Evolutionary conservation across 2,797 vertebrate species (phyloP), one percentile per base, ranked within the genome.

Genomic region (Pelodytes ibericus): DNA sequence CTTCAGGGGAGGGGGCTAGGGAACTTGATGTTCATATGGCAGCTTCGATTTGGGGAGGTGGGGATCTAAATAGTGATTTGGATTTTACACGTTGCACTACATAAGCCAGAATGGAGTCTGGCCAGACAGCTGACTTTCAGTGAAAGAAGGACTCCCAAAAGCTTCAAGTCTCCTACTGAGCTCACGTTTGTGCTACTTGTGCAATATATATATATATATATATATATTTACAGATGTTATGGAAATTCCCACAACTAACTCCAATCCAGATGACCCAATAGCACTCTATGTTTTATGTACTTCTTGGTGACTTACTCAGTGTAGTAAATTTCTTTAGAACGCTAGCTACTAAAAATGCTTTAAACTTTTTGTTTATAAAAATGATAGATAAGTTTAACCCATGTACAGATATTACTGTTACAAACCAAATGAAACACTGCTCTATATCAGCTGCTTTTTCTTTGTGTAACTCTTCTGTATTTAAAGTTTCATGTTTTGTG

Each of bases 391-490:
- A 75, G 83, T 90, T 81, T 82, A 85, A 88, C 83, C 83, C 81
- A 82, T 92, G 91, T 92, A 92, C 89, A 92, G 90, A 90, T 84
- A 63, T 74, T 79, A 67, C 85, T 81, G 84, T 88, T 87, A 85
- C 83, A 84, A 87, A 88, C 86, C 81, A 88, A 87, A 87, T 86
- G 81, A 80, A 73, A 81, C 49, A 86, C 29, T 84, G 85, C 82
- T 83, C 83, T 81, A 79, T 80, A 80, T 88, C 86, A 84, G 90
- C 89, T 89, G 92, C 92, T 95, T 95, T 96, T 92, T 94, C 95
- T 94, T 90, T 88, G 92, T 96, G 92, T 90, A 88, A 86, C 93
- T 94, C 88, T 91, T 92, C 84, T 89, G 94, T 95, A 95, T 93
- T 87, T 49, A 59, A 47, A 67, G 70, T 72, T 72, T 79, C 30